Conservation (phyloP, 2,113 vertebrate genomes). For the Anhinga anhinga region DNA sequence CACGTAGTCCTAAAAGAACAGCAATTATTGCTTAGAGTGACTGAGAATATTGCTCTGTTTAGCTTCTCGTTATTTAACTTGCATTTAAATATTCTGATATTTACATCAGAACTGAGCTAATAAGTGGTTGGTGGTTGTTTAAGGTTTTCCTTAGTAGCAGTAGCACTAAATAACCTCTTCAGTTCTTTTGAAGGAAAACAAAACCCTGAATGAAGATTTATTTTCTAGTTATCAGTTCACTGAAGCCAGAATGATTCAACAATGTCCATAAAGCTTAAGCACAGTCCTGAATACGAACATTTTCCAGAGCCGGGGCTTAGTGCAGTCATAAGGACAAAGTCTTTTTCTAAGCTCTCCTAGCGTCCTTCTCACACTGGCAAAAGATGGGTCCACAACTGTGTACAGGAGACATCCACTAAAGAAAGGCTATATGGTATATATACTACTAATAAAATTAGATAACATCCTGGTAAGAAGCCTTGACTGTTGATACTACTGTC, state of each 20-base stretch:
- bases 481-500: background rate
- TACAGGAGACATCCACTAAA: background rate
- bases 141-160: background rate
- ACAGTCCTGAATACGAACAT: background rate
- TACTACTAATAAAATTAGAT: background rate
- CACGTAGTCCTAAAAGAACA: background rate
- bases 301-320: background rate
- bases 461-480: background rate
- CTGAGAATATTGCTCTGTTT: background rate
- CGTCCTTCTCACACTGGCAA: background rate
- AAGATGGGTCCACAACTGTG: background rate
- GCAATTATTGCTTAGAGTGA: background rate
- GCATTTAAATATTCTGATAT: slow-evolving; percentile 9
- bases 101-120: background rate
- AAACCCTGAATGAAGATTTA: background rate
- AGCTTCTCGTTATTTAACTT: background rate
- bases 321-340: background rate
- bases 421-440: background rate
- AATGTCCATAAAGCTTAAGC: background rate
- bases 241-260: background rate
- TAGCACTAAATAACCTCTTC: background rate
- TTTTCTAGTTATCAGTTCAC: background rate
- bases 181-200: slow-evolving; percentile 5
- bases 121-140: background rate
- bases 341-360: background rate